Percentiles rank a stretch among this genome's conserved stretches.
These are phyloP conservation scores for Teleiodes luculella DNA, from an alignment of 2,888 invertebrate species.

Conservation along the genomic window DNA sequence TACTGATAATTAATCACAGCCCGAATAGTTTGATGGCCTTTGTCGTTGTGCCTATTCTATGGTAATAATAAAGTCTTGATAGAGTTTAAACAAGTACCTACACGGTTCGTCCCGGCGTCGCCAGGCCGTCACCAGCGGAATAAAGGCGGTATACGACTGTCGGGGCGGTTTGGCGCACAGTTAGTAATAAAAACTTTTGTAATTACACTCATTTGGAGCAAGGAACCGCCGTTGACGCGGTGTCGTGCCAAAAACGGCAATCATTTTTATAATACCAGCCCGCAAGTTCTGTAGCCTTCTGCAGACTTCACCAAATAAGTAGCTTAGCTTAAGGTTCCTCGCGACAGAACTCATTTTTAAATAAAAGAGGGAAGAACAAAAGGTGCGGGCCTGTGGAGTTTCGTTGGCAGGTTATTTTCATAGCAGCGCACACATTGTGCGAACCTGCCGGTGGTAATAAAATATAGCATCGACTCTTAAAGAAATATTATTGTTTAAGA, in stretches of 20 bases:
- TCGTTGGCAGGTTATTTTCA: too few relatives aligned
- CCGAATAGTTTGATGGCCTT: too few relatives aligned
- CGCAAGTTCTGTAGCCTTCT: conserved; percentile 36
- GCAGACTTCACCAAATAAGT: not conserved
- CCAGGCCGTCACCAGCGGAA: conserved; percentile 2
- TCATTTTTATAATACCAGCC: conserved; percentile 64
- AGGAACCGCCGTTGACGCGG: conserved; percentile 65
- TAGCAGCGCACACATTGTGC: too few relatives aligned
- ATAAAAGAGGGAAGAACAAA: too few relatives aligned
- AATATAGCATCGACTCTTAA: too few relatives aligned
- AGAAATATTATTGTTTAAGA: too few relatives aligned
- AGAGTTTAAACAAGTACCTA: not conserved
- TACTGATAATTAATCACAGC: too few relatives aligned
- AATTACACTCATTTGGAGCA: conserved; percentile 74
- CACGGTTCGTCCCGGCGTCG: not conserved
- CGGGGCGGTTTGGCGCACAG: conserved; percentile 65
- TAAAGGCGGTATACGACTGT: conserved; percentile 42
- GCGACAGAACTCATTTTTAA: too few relatives aligned
- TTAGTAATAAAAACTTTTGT: conserved; percentile 76
- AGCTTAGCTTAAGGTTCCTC: not conserved
- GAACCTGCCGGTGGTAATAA: too few relatives aligned
- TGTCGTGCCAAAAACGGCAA: conserved; percentile 73
- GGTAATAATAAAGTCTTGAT: not conserved
- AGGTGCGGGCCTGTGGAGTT: too few relatives aligned
- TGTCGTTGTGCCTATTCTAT: not conserved